Percentiles rank a stretch among this genome's conserved stretches.
phyloP scores from a whole-genome alignment of 2,113 vertebrate species.

The Neopipo cinnamomea region DNA sequence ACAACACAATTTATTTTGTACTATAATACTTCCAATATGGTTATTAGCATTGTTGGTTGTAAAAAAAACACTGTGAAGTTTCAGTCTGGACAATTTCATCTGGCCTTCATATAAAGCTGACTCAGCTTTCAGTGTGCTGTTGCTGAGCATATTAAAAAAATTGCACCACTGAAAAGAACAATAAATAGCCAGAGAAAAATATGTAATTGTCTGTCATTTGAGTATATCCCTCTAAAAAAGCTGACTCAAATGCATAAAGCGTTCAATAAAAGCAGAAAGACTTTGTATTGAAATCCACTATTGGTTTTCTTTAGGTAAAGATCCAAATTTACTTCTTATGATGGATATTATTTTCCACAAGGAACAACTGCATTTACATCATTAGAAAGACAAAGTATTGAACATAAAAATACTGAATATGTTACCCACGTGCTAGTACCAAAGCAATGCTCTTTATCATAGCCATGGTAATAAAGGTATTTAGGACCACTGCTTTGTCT shows the following conservation, averaged over 20 bases:
- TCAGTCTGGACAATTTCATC: not conserved
- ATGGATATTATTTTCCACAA: not conserved
- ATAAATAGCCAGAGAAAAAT: not conserved
- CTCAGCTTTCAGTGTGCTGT: not conserved
- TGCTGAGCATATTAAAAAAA: not conserved
- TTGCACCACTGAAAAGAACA: not conserved
- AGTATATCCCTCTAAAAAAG: not conserved
- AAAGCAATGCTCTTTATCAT: not conserved
- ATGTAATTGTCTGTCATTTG: not conserved
- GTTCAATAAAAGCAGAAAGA: not conserved
- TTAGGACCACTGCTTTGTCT: not conserved
- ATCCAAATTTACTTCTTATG: not conserved
- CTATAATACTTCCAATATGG: constrained; percentile 40
- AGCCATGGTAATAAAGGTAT: not conserved
- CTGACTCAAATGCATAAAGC: not conserved
- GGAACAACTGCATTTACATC: not conserved
- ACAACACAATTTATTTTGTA: constrained; percentile 39
- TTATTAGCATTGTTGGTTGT: not conserved
- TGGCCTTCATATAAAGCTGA: not conserved
- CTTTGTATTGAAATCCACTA: not conserved
- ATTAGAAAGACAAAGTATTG: not conserved
- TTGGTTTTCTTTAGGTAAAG: not conserved
- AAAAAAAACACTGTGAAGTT: not conserved
- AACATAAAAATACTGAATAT: not conserved
- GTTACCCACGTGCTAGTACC: not conserved